These are phyloP conservation scores for Chelmon rostratus DNA, from an alignment of 2,797 vertebrate species.

Conservation along the genomic window DNA sequence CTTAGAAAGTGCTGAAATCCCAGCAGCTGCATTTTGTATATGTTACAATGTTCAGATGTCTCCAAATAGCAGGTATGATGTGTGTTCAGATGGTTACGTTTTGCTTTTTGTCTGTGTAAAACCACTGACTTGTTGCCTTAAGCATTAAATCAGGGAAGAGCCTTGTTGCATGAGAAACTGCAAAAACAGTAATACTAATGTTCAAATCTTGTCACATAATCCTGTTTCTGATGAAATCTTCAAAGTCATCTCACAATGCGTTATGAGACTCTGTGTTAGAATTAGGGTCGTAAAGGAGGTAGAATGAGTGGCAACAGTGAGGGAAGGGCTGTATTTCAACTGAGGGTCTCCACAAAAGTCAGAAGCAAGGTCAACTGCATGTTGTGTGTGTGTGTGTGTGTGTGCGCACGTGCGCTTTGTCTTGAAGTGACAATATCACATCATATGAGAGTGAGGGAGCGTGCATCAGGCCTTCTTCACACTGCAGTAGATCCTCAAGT, in stretches of 20 bases:
- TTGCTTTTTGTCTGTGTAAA: not conserved
- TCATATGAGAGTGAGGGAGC: constrained; percentile 37
- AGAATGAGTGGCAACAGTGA: not conserved
- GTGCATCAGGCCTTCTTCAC: constrained; percentile 60
- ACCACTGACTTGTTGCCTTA: not conserved
- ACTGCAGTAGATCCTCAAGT: constrained; percentile 67
- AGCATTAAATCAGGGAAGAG: not conserved
- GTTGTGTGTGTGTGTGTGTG: not conserved
- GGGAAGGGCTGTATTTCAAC: not conserved
- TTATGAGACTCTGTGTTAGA: not conserved
- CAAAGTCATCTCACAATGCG: not conserved
- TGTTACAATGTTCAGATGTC: not conserved
- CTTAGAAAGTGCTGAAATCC: no score
- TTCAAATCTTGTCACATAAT: not conserved
- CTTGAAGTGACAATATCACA: constrained; percentile 37
- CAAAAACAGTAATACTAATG: not conserved
- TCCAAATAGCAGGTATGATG: not conserved
- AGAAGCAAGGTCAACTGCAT: constrained; percentile 32
- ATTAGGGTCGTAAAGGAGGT: not conserved
- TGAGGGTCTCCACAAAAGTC: constrained; percentile 10
- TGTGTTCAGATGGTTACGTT: not conserved
- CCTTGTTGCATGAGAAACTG: no score
- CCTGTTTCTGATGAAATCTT: not conserved
- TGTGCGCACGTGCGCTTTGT: not conserved
- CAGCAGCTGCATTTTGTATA: no score